These are phyloP conservation scores for Xyrichtys novacula DNA, from an alignment of 2,797 vertebrate species.

Conservation along the genomic window DNA sequence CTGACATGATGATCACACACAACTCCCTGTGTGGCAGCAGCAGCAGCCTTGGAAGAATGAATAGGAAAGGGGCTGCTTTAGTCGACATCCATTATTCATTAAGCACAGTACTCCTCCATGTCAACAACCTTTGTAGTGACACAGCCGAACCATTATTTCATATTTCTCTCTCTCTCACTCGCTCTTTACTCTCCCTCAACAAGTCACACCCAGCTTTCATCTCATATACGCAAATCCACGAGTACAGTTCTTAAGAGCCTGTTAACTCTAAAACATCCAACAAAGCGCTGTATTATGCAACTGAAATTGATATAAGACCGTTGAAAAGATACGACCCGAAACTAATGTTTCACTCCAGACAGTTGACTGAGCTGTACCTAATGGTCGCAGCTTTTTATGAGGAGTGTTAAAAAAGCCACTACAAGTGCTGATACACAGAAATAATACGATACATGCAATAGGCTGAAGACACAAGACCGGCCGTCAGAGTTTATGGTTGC, in stretches of 20 bases:
- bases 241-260: not conserved
- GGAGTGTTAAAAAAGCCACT: constrained; percentile 14
- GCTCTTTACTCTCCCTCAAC: not conserved
- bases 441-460: constrained; percentile 11
- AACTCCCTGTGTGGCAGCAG: constrained; percentile 54
- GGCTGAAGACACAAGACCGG: constrained; percentile 10
- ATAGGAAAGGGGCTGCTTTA: constrained; percentile 71
- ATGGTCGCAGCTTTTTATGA: constrained; percentile 26
- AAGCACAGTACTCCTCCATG: constrained; percentile 60
- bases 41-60: constrained; percentile 62
- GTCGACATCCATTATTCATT: constrained; percentile 80
- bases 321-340: constrained; percentile 14
- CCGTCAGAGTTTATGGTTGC: constrained; percentile 19
- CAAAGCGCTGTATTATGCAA: constrained; percentile 5
- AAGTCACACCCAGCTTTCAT: constrained; percentile 27
- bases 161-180: constrained; percentile 32
- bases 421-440: constrained; percentile 1
- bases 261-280: constrained; percentile 33
- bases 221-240: constrained; percentile 21
- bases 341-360: constrained; percentile 11
- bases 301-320: constrained; percentile 25
- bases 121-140: constrained; percentile 66
- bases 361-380: not conserved
- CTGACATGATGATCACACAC: constrained; percentile 66
- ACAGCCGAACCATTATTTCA: constrained; percentile 66